Conservation (phyloP, 2,797 vertebrate species). For the Artibeus lituratus region DNA sequence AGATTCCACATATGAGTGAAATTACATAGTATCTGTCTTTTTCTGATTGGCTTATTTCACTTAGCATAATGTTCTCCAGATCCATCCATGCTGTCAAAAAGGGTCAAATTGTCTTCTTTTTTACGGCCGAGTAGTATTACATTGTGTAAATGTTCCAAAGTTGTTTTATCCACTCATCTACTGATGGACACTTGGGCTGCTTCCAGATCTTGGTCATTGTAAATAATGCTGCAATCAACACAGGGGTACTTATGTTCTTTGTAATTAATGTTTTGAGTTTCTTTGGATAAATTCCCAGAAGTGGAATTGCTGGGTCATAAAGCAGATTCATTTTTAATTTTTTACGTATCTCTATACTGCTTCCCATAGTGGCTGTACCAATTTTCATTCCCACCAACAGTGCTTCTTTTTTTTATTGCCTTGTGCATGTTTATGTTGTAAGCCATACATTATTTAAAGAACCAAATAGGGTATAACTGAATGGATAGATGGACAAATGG, state of each 20-base stretch:
- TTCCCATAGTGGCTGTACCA: neutral
- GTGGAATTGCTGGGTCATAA: neutral
- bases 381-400: neutral
- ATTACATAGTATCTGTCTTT: neutral
- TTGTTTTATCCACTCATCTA: neutral
- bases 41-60: neutral
- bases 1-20: neutral
- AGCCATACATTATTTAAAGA: slow-evolving; percentile 32
- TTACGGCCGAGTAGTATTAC: neutral
- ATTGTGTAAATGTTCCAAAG: neutral
- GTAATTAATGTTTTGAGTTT: neutral
- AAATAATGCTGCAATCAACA: neutral
- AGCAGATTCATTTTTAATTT: neutral
- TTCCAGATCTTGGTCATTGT: neutral
- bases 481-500: neutral
- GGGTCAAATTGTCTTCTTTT: neutral
- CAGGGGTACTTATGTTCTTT: neutral
- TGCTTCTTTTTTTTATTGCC: neutral
- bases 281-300: neutral
- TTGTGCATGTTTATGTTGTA: neutral
- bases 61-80: neutral
- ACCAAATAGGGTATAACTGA: neutral
- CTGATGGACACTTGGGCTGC: neutral
- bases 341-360: neutral
- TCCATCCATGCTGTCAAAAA: neutral